Percentiles rank a stretch among this genome's conserved stretches.
Conservation (phyloP, 1,140 invertebrate species). For the Cotesia glomerata region DNA sequence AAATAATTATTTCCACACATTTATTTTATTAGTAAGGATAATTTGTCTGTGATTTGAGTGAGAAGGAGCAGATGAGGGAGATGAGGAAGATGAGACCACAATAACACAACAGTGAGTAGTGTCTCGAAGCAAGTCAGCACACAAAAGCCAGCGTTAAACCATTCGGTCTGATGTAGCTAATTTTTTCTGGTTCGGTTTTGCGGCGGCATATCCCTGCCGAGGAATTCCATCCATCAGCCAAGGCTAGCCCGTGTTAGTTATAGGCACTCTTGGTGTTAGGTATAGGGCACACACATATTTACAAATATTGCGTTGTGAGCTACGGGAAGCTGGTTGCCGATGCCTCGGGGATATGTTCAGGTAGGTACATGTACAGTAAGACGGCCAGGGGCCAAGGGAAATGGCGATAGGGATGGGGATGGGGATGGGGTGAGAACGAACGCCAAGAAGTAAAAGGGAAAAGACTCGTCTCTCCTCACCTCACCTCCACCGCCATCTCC, state of each 20-base stretch:
- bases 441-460: constrained; percentile 32
- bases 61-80: no score
- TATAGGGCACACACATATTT: constrained; percentile 31
- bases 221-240: constrained; percentile 60
- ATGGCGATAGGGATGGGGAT: neutral
- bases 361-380: neutral
- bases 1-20: no score
- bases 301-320: constrained; percentile 46
- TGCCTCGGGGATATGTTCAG: constrained; percentile 20
- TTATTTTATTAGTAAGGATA: no score
- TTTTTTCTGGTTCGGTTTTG: constrained; percentile 58
- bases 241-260: constrained; percentile 53
- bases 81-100: no score
- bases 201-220: constrained; percentile 47
- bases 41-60: no score
- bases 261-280: constrained; percentile 36
- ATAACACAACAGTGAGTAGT: neutral
- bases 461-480: constrained; percentile 23
- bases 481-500: constrained; percentile 36
- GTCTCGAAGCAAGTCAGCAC: constrained; percentile 12
- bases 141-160: constrained; percentile 51
- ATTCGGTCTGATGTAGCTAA: constrained; percentile 52
- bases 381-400: neutral
- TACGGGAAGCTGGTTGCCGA: constrained; percentile 40
- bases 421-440: neutral